Conservation (phyloP, 2,888 invertebrate species). For the Adelphocoris suturalis region DNA sequence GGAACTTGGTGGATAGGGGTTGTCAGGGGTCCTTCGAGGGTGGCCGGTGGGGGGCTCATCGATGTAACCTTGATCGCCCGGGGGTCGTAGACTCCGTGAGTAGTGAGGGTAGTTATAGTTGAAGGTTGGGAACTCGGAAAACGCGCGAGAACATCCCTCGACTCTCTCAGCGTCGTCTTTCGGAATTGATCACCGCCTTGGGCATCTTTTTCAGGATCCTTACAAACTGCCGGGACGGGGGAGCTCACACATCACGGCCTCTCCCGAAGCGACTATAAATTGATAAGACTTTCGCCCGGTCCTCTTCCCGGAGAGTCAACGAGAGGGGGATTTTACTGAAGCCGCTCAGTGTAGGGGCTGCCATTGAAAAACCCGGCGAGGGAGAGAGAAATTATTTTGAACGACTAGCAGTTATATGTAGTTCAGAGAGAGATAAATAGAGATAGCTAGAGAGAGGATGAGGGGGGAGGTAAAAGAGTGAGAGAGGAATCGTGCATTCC, state of each 20-base stretch:
- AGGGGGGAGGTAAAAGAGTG: no score
- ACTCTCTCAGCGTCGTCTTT: not conserved
- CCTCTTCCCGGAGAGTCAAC: not conserved
- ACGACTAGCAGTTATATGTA: not conserved
- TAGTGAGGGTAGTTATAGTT: slow-evolving; percentile 10
- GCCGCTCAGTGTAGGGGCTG: not conserved
- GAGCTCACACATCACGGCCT: slow-evolving; percentile 38
- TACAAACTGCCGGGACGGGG: slow-evolving; percentile 56
- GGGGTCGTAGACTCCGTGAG: slow-evolving; percentile 8
- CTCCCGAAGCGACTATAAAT: slow-evolving; percentile 65
- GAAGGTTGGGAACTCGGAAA: slow-evolving; percentile 9
- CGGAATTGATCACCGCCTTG: slow-evolving; percentile 64
- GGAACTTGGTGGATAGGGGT: not conserved
- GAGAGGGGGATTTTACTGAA: slow-evolving; percentile 10
- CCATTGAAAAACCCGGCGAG: not conserved
- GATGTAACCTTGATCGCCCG: not conserved
- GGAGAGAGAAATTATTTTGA: not conserved
- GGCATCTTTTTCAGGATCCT: slow-evolving; percentile 65
- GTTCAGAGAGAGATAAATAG: no score
- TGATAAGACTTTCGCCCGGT: slow-evolving; percentile 20
- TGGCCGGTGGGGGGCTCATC: not conserved
- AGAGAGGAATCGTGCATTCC: no score
- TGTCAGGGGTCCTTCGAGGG: not conserved
- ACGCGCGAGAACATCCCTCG: not conserved
- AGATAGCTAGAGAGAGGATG: no score